Base-by-base conservation (phyloP, 2,113 vertebrate species). In the Vombatus ursinus region DNA sequence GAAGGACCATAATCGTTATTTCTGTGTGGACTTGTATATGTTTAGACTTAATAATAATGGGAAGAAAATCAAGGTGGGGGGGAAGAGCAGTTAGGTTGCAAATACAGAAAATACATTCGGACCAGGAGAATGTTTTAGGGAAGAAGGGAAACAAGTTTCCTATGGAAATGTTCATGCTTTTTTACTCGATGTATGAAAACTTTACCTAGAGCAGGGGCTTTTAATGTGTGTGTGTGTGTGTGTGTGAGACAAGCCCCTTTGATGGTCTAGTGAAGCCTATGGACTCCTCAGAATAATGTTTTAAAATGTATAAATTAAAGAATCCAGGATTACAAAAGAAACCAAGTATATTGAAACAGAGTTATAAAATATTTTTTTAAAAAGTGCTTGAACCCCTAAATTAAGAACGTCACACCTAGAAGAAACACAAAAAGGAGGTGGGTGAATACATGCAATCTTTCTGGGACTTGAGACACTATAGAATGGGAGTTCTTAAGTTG, bases 21-120 rank as follows among this genome's bases (percentile, higher is more conserved):
- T 93, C 91, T 44, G 23, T 52, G 91, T 49, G 10, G 19, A 52
- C 91, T 91, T 8, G 22, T 93, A 44, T 77, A n/a, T n/a, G 26
- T 92, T 95, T 95, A 90, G 52, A 95, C 93, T 52, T 92, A 91
- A 49, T 7, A 48, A 10, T 49, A 93, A 91, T 91, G 50, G 31
- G 50, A 96, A 23, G 47, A 61, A 92, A 93, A 61, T 89, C 48
- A 53, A 90, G 68, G 4, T 48, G 37, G 52, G 37, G 6, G 54
- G 54, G 52, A 47, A 8, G 1, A 12, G 90, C 14, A 54, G 89
- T 90, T 93, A 16, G 47, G 68, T 57, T 14, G 47, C 1, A 51
- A 50, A 48, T 54, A 14, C 47, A 95, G 61, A 61, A 91, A 94
- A 90, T 77, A n/a, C 19, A 44, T 53, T 94, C 51, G 37, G 7